Evolutionary conservation across 2,113 vertebrate species (phyloP).

Genomic region (Sinocyclocheilus rhinocerous): DNA sequence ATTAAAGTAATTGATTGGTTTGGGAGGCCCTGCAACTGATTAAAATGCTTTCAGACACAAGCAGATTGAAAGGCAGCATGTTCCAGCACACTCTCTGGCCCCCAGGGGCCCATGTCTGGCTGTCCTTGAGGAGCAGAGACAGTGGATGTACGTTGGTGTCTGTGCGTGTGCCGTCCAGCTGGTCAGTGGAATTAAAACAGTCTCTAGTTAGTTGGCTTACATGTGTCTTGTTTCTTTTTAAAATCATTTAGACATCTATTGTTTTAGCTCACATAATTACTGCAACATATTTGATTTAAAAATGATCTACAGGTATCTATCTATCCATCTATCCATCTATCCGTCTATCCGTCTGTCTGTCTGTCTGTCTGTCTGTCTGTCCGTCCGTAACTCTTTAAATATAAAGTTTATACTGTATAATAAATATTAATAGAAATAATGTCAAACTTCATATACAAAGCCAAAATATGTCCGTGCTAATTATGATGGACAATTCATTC

Average conservation of each 20-base stretch:
- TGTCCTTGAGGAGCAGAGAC: constrained; percentile 13
- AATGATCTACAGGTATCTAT: background rate
- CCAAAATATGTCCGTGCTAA: too few relatives aligned
- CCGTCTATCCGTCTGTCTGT: background rate
- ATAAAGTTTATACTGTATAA: too few relatives aligned
- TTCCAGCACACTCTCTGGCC: constrained; percentile 41
- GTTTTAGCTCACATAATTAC: constrained; percentile 9
- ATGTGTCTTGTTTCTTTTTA: constrained; percentile 11
- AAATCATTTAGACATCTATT: constrained; percentile 5
- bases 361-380: rapidly evolving
- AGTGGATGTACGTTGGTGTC: constrained; percentile 12
- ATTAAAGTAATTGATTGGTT: constrained; percentile 55
- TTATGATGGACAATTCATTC: too few relatives aligned
- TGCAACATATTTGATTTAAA: constrained; percentile 3
- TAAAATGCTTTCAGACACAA: constrained; percentile 53
- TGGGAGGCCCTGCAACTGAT: constrained; percentile 50
- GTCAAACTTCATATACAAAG: too few relatives aligned
- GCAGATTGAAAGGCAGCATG: constrained; percentile 51
- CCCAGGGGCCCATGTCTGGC: constrained; percentile 31
- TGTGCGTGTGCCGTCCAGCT: constrained; percentile 4
- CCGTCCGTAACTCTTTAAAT: too few relatives aligned
- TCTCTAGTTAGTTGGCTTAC: background rate
- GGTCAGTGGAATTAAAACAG: constrained; percentile 23
- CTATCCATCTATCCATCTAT: background rate
- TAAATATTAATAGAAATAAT: too few relatives aligned